Percentiles rank a stretch among this genome's conserved stretches.
Conservation (phyloP, 2,888 invertebrate genomes). For the Netelia melanura region DNA sequence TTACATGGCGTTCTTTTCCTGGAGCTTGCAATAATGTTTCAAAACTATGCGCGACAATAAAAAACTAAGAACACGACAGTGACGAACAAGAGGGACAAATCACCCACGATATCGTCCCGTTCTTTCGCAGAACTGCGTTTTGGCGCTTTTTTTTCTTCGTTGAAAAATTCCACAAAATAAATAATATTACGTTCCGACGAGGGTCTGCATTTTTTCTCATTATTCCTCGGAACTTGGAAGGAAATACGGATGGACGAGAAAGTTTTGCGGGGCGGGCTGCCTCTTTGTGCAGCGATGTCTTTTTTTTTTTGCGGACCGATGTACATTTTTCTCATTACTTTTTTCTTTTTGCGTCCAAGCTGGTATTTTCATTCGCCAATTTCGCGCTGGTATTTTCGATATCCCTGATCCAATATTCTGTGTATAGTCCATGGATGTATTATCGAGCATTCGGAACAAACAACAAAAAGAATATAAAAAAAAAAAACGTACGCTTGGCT, state of each 20-base stretch:
- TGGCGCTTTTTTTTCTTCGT: not conserved
- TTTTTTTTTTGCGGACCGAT: not conserved
- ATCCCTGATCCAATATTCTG: conserved; percentile 17
- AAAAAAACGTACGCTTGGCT: conserved; percentile 44
- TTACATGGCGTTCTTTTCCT: no score
- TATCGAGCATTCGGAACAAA: conserved; percentile 34
- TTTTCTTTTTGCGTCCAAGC: not conserved
- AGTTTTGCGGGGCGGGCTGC: no score
- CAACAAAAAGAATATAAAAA: not conserved
- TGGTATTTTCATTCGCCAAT: conserved; percentile 21
- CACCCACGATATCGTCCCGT: no score
- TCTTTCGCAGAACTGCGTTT: not conserved
- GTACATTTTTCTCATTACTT: conserved; percentile 20
- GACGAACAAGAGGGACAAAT: no score
- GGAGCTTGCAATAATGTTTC: no score
- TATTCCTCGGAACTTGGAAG: not conserved
- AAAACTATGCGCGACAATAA: no score
- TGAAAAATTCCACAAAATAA: not conserved
- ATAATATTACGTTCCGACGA: not conserved
- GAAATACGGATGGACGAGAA: conserved; percentile 3
- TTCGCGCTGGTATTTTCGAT: conserved; percentile 37
- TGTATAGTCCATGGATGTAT: not conserved
- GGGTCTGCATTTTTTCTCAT: conserved; percentile 9
- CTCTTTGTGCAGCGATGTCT: not conserved
- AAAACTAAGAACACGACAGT: no score